Base-by-base conservation (phyloP, 1,140 invertebrate genomes). In the Aradophagus sp. region DNA sequence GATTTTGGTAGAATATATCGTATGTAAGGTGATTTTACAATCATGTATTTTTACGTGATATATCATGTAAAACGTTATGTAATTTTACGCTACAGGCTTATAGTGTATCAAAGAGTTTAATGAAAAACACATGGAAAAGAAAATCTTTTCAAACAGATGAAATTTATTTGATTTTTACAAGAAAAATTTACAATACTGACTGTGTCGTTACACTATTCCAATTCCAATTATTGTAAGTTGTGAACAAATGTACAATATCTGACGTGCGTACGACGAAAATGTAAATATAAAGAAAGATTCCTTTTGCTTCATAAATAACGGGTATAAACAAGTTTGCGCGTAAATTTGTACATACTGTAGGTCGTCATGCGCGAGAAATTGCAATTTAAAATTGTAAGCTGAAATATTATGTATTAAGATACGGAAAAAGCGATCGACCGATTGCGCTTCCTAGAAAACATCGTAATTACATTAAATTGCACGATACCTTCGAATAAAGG, bases 381-480 rank as follows among this genome's bases (percentile, higher is more conserved):
- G 53, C 47, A 61, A 41, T 59, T 47, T 47, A 39, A 52, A 58
- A 52, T 67, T 48, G 48, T 16, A 44, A n/a, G 36, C 29, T 53
- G 41, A 15, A 55, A 44, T 48, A 44, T 61, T 3, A 23, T 38
- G 17, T 5, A 31, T 59, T 17, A 32, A 50, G 56, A 53, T 31
- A 58, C 38, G 36, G 32, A 66, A 61, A 66, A 59, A 62, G 38
- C 58, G 71, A 70, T 72, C 75, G 52, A 56, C 61, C 52, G 61
- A 45, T 55, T 67, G 20, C 62, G 63, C 68, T 62, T 68, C 42
- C 53, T 66, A 76, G 70, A 73, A 77, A 77, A 76, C 70, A 66
- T 75, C 67, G 67, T 76, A 66, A 74, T 77, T 78, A 76, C 55
- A 61, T 74, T 72, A 77, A 80, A 82, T 82, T 82, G 79, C 80